phyloP scores from a whole-genome alignment of 2,797 vertebrate genomes.

The Echiichthys vipera region DNA sequence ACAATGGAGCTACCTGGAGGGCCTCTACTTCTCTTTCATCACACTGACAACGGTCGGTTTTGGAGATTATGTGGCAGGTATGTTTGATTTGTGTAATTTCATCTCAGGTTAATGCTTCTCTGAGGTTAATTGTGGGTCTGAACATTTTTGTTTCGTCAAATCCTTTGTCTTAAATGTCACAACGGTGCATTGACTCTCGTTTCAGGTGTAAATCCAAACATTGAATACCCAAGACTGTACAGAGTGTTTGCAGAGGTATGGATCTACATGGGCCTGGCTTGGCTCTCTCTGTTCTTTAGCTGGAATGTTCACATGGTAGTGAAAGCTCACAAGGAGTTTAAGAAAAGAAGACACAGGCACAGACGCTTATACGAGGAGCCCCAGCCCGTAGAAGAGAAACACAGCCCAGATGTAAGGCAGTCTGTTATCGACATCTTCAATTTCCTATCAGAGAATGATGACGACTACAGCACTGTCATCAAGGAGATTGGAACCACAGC shows the following conservation, averaged over 20 bases:
- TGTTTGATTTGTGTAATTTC: constrained; percentile 8
- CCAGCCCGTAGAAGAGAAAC: constrained; percentile 51
- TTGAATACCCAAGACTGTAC: constrained; percentile 90
- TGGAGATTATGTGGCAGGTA: constrained; percentile 96
- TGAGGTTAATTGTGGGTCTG: not conserved
- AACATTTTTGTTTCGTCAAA: not conserved
- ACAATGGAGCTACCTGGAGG: constrained; percentile 94
- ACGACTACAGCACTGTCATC: constrained; percentile 95
- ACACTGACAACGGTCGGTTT: constrained; percentile 97
- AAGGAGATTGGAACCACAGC: constrained; percentile 87
- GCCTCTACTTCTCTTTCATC: constrained; percentile 96
- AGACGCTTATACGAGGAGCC: constrained; percentile 81
- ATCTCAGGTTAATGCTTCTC: not conserved
- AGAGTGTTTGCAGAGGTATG: constrained; percentile 92
- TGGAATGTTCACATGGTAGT: constrained; percentile 99
- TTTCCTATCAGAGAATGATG: constrained; percentile 91
- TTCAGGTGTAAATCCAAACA: constrained; percentile 92
- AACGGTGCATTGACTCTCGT: not conserved
- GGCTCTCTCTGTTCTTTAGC: constrained; percentile 98
- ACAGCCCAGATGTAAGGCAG: constrained; percentile 52
- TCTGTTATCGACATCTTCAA: constrained; percentile 92
- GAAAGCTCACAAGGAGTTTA: constrained; percentile 94
- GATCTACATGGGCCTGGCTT: constrained; percentile 97
- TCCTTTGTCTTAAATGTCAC: not conserved
- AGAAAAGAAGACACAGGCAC: constrained; percentile 89